A percentile compares a stretch with the other conserved stretches of the same genome.
Evolutionary conservation across 2,888 invertebrate genomes (phyloP).

Genomic region (Synanthedon vespiformis): DNA sequence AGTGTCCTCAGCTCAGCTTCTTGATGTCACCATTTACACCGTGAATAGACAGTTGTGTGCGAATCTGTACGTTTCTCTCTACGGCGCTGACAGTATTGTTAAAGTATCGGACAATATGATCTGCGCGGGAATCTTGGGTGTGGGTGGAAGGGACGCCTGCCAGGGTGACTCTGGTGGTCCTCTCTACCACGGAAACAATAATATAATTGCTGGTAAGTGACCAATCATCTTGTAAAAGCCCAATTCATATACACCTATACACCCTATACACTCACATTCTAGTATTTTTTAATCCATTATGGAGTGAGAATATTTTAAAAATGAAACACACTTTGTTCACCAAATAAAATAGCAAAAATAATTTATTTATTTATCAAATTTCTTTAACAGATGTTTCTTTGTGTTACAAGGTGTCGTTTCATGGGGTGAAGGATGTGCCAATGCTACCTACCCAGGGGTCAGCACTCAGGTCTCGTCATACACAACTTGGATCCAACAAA

Average conservation of each 20-base stretch:
- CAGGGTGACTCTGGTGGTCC: constrained; percentile 66
- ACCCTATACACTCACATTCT: too few species aligned
- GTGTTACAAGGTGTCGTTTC: constrained; percentile 41
- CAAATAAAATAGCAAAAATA: too few species aligned
- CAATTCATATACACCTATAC: too few species aligned
- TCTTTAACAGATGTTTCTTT: too few species aligned
- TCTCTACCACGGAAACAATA: constrained; percentile 29
- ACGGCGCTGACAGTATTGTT: not conserved
- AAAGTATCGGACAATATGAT: constrained; percentile 33
- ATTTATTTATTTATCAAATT: too few species aligned
- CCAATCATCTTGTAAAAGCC: too few species aligned
- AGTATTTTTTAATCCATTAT: not conserved
- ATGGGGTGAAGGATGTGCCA: constrained; percentile 59
- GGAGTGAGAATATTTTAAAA: too few species aligned
- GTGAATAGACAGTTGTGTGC: constrained; percentile 29
- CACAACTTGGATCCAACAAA: constrained; percentile 29
- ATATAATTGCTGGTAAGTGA: constrained; percentile 30
- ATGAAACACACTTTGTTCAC: too few species aligned
- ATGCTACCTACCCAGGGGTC: constrained; percentile 51
- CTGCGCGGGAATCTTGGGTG: constrained; percentile 26
- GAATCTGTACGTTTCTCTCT: constrained; percentile 17
- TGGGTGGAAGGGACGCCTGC: constrained; percentile 36
- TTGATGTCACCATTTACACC: constrained; percentile 29
- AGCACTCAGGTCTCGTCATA: constrained; percentile 44
- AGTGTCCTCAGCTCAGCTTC: constrained; percentile 15